Evolutionary conservation across 2,888 invertebrate species (phyloP), one percentile per base, ranked within the genome.

Genomic region (Anoplius nigerrimus): DNA sequence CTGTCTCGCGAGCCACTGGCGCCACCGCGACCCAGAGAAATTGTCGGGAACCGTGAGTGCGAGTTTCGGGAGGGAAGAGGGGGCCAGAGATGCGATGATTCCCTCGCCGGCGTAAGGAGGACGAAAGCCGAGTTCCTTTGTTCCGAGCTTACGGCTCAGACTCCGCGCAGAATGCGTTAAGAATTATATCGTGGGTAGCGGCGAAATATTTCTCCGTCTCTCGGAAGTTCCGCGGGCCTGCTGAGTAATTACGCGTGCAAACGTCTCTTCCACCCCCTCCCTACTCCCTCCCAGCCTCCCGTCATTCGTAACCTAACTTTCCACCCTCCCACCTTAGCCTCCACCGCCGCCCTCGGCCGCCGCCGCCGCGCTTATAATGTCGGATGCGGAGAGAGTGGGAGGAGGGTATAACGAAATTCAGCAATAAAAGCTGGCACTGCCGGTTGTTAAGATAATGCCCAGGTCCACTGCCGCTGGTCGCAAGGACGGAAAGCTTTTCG

Each of bases 361-460:
- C 24, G 3, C 34, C 34, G 11, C 6, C 34, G 6, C 34, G 34
- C 11, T 34, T 45, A 48, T 54, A 34, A 6, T 43, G 53, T 45
- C 15, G 51, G 15, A 52, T 52, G 34, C 11, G n/a, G n/a, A n/a
- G n/a, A n/a, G n/a, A 34, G 24, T 43, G 11, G 4, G 54, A 22
- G 46, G 46, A 21, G 20, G 42, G 54, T 56, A 60, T 65, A 66
- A 69, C 59, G 66, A 73, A 73, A 78, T 75, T 71, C 63, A 55
- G 55, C 57, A 63, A 57, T 71, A 69, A 65, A 75, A 73, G 65
- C 64, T 57, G 42, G 24, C 56, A 48, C 15, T 53, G 58, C 52
- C 45, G 57, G 58, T 70, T 71, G 72, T 77, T 72, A 71, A 75
- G 75, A 72, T 77, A 75, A 72, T 71, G 62, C 62, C 58, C 42